These are phyloP conservation scores for Ochotona princeps DNA, from an alignment of 2,113 vertebrate species.

Conservation along the genomic window DNA sequence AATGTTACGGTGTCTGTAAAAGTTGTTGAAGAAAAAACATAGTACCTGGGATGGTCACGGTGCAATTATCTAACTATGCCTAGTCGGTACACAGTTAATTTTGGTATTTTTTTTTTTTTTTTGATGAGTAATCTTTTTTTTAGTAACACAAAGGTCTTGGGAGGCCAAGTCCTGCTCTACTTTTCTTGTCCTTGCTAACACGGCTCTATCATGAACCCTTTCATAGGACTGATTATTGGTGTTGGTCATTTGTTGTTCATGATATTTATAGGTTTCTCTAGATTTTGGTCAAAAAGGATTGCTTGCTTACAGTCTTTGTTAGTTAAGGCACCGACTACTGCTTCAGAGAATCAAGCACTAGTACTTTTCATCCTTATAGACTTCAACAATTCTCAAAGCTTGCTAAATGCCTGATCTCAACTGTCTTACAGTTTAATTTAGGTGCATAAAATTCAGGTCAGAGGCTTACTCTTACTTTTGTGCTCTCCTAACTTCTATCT, in stretches of 20 bases:
- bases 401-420: neutral
- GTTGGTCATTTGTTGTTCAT: slow-evolving; percentile 5
- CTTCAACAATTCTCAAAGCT: slow-evolving; percentile 14
- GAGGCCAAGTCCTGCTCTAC: neutral
- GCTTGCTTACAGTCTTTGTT: slow-evolving; percentile 15
- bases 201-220: neutral
- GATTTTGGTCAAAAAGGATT: neutral
- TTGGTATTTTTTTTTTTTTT: slow-evolving; percentile 5
- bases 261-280: slow-evolving; percentile 33
- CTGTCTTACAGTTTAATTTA: slow-evolving; percentile 43
- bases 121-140: slow-evolving; percentile 55
- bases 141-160: neutral
- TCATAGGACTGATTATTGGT: neutral
- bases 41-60: slow-evolving; percentile 29
- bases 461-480: slow-evolving; percentile 18
- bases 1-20: slow-evolving; percentile 65
- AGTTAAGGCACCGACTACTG: neutral
- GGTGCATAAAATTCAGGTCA: neutral
- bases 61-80: slow-evolving; percentile 58
- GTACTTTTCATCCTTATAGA: neutral
- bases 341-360: slow-evolving; percentile 35
- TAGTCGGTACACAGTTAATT: slow-evolving; percentile 56
- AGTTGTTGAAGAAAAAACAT: slow-evolving; percentile 55
- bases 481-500: neutral
- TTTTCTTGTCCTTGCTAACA: slow-evolving; percentile 38